Percentiles rank a stretch among this genome's conserved stretches.
Evolutionary conservation across 2,888 invertebrate species (phyloP).

Genomic region (Trisateles emortualis): DNA sequence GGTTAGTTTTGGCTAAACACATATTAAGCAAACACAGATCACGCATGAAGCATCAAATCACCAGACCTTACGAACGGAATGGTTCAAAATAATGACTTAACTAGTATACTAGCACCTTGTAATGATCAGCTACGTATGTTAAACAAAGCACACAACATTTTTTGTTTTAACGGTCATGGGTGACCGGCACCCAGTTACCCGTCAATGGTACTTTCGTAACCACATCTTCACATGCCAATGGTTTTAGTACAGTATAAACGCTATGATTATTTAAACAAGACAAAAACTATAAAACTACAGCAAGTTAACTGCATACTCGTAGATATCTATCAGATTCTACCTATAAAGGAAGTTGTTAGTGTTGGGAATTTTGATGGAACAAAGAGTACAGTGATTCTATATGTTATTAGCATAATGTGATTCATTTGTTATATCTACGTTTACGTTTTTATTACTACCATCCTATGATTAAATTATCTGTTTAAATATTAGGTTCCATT

Average conservation of each 20-base stretch:
- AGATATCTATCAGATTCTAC: slow-evolving; percentile 40
- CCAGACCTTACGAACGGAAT: slow-evolving; percentile 25
- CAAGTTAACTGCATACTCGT: slow-evolving; percentile 32
- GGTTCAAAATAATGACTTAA: slow-evolving; percentile 56
- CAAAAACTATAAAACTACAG: slow-evolving; percentile 46
- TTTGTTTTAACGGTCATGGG: slow-evolving; percentile 52
- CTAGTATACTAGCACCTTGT: slow-evolving; percentile 49
- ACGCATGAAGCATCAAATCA: slow-evolving; percentile 18
- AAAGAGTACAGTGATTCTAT: slow-evolving; percentile 23
- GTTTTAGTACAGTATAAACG: slow-evolving; percentile 49
- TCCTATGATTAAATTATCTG: neutral
- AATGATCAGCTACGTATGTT: slow-evolving; percentile 49
- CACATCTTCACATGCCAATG: slow-evolving; percentile 56
- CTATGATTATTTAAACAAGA: slow-evolving; percentile 44
- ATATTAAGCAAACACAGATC: slow-evolving; percentile 18
- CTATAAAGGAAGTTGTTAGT: slow-evolving; percentile 36
- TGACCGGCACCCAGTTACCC: slow-evolving; percentile 51
- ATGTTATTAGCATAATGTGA: slow-evolving; percentile 26
- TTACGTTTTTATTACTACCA: slow-evolving; percentile 26
- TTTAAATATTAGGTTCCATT: neutral
- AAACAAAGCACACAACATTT: slow-evolving; percentile 50
- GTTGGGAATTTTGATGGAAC: slow-evolving; percentile 33
- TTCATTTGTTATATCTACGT: slow-evolving; percentile 20
- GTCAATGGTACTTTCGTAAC: slow-evolving; percentile 45
- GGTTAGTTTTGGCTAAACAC: slow-evolving; percentile 16